These are phyloP conservation scores for Dipodomys stephensi DNA, from an alignment of 2,113 vertebrate species.

Conservation along the genomic window DNA sequence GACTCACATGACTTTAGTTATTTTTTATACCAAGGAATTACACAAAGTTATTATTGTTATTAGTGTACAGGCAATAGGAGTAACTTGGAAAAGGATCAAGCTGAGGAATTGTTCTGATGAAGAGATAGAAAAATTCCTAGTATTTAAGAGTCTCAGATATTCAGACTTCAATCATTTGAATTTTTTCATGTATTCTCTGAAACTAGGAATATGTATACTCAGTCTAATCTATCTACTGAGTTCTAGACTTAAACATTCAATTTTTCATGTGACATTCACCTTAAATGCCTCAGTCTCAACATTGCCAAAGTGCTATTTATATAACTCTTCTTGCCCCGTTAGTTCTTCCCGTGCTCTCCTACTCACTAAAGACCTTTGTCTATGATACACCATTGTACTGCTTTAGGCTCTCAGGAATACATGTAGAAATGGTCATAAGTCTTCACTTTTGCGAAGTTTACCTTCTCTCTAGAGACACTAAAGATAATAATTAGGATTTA, in stretches of 20 bases:
- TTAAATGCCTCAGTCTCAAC: neutral
- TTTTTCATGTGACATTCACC: neutral
- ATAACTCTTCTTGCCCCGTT: neutral
- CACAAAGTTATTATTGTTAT: neutral
- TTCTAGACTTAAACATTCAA: neutral
- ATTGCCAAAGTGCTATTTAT: neutral
- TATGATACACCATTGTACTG: neutral
- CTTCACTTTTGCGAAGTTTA: neutral
- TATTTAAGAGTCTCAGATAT: neutral
- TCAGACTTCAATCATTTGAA: neutral
- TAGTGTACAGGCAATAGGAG: neutral
- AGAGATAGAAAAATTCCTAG: neutral
- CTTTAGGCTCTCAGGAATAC: neutral
- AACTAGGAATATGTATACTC: neutral
- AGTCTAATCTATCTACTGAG: neutral
- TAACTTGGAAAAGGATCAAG: neutral
- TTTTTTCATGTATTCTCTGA: neutral
- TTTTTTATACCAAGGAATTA: no score
- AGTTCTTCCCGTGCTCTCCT: neutral
- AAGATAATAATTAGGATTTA: neutral
- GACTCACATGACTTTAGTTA: neutral
- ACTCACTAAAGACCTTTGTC: neutral
- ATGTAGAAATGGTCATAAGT: neutral
- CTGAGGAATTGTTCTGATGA: neutral
- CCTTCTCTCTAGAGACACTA: neutral